These are phyloP conservation scores for Pachyuromys duprasi DNA, from an alignment of 2,797 vertebrate species.

Conservation along the genomic window DNA sequence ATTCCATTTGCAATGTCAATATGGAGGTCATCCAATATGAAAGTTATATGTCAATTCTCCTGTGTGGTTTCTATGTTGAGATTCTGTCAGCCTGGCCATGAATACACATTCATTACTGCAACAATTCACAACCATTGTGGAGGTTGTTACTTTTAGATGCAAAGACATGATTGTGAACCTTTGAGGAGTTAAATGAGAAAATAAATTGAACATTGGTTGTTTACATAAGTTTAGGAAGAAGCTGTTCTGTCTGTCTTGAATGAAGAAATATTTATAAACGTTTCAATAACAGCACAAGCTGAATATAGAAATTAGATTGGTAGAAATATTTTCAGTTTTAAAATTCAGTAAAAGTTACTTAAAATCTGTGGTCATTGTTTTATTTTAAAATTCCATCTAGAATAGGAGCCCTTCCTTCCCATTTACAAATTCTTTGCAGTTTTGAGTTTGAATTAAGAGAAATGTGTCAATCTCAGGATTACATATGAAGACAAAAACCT, in stretches of 20 bases:
- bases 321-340: conserved; percentile 19
- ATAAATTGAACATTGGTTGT: background rate
- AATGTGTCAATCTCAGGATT: background rate
- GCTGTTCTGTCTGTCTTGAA: background rate
- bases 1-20: background rate
- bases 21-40: background rate
- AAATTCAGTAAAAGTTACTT: conserved; percentile 59
- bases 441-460: conserved; percentile 39
- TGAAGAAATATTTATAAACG: conserved; percentile 55
- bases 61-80: conserved; percentile 13
- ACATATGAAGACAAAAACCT: conserved; percentile 6
- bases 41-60: background rate
- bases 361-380: conserved; percentile 40
- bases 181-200: conserved; percentile 52
- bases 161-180: conserved; percentile 3
- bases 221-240: conserved; percentile 9
- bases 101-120: background rate
- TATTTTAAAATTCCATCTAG: conserved; percentile 45
- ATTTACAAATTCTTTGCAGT: conserved; percentile 36
- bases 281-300: conserved; percentile 23
- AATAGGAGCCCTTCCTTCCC: background rate
- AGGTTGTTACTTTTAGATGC: background rate
- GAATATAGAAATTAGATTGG: conserved; percentile 28
- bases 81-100: background rate
- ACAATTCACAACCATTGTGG: background rate